Percentiles rank a stretch among this genome's conserved stretches.
Conservation (phyloP, 2,888 invertebrate species). For the Eilema griseolum region DNA sequence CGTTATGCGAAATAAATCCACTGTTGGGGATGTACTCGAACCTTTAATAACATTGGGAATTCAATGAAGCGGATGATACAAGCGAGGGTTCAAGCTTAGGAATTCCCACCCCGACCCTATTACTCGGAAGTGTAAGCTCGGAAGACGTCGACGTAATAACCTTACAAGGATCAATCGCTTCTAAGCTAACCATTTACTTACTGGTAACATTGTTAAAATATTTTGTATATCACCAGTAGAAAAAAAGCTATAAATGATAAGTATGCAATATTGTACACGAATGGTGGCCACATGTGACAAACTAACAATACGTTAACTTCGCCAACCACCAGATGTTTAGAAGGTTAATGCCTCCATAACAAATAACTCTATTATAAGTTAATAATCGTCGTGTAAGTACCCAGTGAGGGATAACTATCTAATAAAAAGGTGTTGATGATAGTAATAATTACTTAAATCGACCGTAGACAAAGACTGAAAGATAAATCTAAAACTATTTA, state of each 20-base stretch:
- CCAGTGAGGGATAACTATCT: background rate
- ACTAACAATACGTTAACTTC: conserved; percentile 68
- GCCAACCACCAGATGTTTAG: conserved; percentile 78
- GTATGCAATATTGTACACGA: conserved; percentile 62
- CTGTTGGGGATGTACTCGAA: conserved; percentile 35
- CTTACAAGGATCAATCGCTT: conserved; percentile 60
- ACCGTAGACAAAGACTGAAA: conserved; percentile 25
- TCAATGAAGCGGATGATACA: conserved; percentile 63
- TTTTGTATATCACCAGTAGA: conserved; percentile 33
- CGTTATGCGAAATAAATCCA: conserved; percentile 24
- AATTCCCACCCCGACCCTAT: conserved; percentile 63
- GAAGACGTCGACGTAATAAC: conserved; percentile 66
- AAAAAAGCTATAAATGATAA: conserved; percentile 41
- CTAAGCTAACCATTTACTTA: conserved; percentile 53
- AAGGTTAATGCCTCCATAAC: conserved; percentile 70
- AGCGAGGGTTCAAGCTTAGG: conserved; percentile 55
- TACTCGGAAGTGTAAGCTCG: conserved; percentile 67
- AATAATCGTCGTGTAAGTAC: conserved; percentile 30
- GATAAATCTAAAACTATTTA: conserved; percentile 34
- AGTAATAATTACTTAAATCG: background rate
- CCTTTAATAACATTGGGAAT: conserved; percentile 62
- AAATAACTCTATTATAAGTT: conserved; percentile 48
- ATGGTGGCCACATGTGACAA: conserved; percentile 81
- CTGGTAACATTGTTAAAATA: conserved; percentile 35
- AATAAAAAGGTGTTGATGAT: background rate